phyloP scores from a whole-genome alignment of 2,888 invertebrate species.

The Elysia crispata region DNA sequence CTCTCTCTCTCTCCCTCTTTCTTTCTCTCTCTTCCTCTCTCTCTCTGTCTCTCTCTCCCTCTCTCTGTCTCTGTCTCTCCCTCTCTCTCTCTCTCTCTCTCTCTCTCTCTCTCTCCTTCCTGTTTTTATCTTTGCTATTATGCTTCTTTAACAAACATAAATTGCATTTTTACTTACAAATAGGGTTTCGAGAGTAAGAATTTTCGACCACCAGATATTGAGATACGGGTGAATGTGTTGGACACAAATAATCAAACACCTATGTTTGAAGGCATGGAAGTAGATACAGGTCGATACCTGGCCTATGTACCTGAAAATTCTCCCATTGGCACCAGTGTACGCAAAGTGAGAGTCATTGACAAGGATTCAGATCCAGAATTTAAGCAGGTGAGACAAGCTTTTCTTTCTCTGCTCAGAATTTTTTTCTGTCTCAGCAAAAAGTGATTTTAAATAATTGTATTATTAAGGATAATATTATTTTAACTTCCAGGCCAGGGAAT shows the following conservation, averaged over 20 bases:
- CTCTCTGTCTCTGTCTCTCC: background rate
- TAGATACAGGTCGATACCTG: slow-evolving; percentile 27
- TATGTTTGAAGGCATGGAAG: slow-evolving; percentile 20
- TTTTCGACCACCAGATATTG: no score
- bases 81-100: background rate
- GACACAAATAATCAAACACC: slow-evolving; percentile 47
- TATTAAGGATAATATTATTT: no score
- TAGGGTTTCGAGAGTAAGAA: no score
- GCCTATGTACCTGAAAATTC: slow-evolving; percentile 42
- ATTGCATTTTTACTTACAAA: background rate
- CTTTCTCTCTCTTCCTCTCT: background rate
- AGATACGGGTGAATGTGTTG: slow-evolving; percentile 1
- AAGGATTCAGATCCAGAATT: slow-evolving; percentile 9
- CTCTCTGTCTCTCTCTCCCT: background rate
- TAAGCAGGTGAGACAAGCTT: slow-evolving; percentile 31
- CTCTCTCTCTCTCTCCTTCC: no score
- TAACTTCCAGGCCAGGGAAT: no score
- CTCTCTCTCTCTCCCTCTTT: slow-evolving; percentile 1
- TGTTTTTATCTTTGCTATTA: no score
- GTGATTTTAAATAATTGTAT: no score
- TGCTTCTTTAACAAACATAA: no score
- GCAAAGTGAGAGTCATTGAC: slow-evolving; percentile 35
- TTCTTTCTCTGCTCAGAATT: background rate
- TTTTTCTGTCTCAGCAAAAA: background rate
- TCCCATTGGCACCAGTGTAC: background rate